Base-by-base conservation (phyloP, 2,797 vertebrate species). In the Masticophis lateralis region DNA sequence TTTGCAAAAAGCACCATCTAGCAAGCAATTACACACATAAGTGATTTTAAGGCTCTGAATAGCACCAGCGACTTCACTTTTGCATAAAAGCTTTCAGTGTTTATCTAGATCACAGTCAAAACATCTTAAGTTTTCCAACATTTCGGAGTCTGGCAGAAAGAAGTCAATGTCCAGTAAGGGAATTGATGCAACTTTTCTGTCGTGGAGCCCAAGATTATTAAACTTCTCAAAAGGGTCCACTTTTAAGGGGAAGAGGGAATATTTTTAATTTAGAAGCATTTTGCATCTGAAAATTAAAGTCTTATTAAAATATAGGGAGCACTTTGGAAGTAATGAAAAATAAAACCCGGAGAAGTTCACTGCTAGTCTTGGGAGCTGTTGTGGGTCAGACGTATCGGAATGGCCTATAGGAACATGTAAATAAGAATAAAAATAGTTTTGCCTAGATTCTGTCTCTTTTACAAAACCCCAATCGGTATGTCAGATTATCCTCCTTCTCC, bases 1-100 rank as follows among this genome's bases (percentile, higher is more conserved):
- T 89, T 92, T 92, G 55, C 55, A 43, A 27, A 79, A 92, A 89
- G 55, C 87, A 89, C 79, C 88, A 79, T 89, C 55, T 74, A 89
- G 91, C 87, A 92, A 55, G 91, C 91, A 92, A 92, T 92, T 92
- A 92, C 91, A 89, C 91, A 92, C 63, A 60, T 79, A 92, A 69
- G 63, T 92, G 87, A 79, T 66, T 89, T 92, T 92, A 89, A 89
- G 87, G 66, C 55, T 89, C 63, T 59, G 87, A 79, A 89, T 32
- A 79, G 87, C 60, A 56, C 59, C 86, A 43, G 86, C 5, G 63
- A 92, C 63, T 92, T 92, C 27, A 20, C 55, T 59, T 88, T n/a
- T 47, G 43, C 87, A 92, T 59, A 88, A 28, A 51, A 79, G 63
- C 53, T 66, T 60, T 51, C 63, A 60, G 91, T 74, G 55, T 89